Evolutionary conservation across 2,888 invertebrate species (phyloP).

Genomic region (Trypoxylon attenuatum): DNA sequence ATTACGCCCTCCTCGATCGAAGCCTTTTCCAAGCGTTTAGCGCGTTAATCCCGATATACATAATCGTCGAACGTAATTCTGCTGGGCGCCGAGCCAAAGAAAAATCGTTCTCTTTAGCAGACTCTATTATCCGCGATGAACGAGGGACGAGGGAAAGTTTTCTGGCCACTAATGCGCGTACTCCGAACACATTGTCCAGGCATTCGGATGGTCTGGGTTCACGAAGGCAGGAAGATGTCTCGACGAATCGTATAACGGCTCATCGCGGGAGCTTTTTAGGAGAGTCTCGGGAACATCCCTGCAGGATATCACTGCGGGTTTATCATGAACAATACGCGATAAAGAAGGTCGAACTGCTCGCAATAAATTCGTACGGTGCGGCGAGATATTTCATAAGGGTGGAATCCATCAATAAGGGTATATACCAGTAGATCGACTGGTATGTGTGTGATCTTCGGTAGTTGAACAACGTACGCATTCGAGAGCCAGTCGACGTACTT

Average conservation of each 20-base stretch:
- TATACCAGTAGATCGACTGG: constrained; percentile 30
- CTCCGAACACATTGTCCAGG: constrained; percentile 6
- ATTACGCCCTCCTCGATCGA: background rate
- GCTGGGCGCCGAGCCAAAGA: background rate
- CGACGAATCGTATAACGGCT: constrained; percentile 56
- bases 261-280: constrained; percentile 63
- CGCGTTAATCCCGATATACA: background rate
- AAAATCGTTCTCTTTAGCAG: constrained; percentile 25
- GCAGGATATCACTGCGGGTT: constrained; percentile 69
- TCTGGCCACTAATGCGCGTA: constrained; percentile 34
- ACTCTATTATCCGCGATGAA: constrained; percentile 7
- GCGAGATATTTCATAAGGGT: constrained; percentile 74
- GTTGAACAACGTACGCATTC: too few species aligned
- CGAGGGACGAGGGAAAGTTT: constrained; percentile 13
- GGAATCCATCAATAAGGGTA: constrained; percentile 74
- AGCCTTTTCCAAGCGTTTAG: constrained; percentile 13
- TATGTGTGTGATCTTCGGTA: constrained; percentile 51
- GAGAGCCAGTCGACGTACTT: constrained; percentile 21
- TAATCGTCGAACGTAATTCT: background rate
- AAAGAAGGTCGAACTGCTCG: constrained; percentile 71
- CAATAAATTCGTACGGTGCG: constrained; percentile 72
- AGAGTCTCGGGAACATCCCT: constrained; percentile 45
- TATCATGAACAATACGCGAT: constrained; percentile 74
- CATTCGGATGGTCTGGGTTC: constrained; percentile 5
- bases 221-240: constrained; percentile 1